Base-by-base conservation (phyloP, 2,888 invertebrate species). In the Monopis laevigella region DNA sequence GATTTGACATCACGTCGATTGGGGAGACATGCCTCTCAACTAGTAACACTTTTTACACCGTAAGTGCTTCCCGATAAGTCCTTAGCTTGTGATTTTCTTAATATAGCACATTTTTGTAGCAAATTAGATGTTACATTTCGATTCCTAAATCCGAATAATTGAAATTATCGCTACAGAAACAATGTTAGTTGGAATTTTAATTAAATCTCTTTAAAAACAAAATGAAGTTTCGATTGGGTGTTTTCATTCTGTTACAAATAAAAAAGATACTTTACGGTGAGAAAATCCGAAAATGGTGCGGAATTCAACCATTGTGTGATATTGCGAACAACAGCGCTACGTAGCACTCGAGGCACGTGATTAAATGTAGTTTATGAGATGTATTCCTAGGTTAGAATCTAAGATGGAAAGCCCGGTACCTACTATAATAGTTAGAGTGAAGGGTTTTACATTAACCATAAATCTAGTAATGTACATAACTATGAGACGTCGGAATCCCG, bases 1-100 rank as follows among this genome's bases (percentile, higher is more conserved):
- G 70, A 71, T 72, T 72, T 70, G 75, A 78, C 71, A 72, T 72
- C 69, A 60, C 65, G 70, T 73, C 72, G 73, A 75, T 74, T 75
- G 74, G 69, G 40, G 63, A 71, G 75, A 74, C 73, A 65, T 64
- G 67, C 61, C 61, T 68, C 53, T 65, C 61, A 51, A 69, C 65
- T 70, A 68, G 70, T 69, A 68, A 64, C 57, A 55, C 60, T 73
- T 72, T 71, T 74, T 73, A 58, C 58, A 47, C 54, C 51, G 55
- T 21, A 49, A 53, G 55, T 58, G 41, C 52, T 49, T 62, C 61
- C 58, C 59, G 54, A 57, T 58, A 58, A 60, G 52, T 57, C 55
- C 65, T 74, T 69, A 74, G 75, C 78, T 78, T 78, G 78, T 80
- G 78, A 75, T 77, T 62, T 65, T 56, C n/a, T 32, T 32, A 32